phyloP scores from a whole-genome alignment of 2,797 vertebrate genomes.

The Orestias chungarensis region DNA sequence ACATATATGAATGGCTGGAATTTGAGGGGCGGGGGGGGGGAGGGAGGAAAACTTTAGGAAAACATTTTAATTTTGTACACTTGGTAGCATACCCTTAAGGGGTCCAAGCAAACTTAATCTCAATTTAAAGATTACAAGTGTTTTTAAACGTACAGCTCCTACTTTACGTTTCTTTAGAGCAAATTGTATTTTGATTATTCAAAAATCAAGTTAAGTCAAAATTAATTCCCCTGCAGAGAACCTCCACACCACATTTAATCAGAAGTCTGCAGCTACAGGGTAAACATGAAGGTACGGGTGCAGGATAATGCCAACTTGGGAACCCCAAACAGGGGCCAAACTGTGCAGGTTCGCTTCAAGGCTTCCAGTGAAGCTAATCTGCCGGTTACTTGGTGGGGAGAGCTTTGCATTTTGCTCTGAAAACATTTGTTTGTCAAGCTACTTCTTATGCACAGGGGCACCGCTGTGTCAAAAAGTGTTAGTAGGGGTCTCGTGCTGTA shows the following conservation, averaged over 20 bases:
- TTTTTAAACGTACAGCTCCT: neutral
- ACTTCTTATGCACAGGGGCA: neutral
- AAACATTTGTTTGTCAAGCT: neutral
- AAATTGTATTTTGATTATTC: neutral
- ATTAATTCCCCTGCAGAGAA: neutral
- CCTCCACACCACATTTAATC: neutral
- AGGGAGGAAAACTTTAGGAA: no score
- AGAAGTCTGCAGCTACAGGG: neutral
- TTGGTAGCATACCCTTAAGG: no score
- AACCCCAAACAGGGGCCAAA: neutral
- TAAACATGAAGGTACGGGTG: neutral
- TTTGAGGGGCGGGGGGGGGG: no score
- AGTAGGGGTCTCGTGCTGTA: neutral
- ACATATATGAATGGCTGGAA: no score
- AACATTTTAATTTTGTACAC: no score
- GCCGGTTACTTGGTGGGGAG: neutral
- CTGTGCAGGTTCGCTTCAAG: neutral
- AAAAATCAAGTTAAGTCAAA: neutral
- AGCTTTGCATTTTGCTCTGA: conserved; percentile 8
- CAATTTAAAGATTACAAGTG: neutral
- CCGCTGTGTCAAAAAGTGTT: neutral
- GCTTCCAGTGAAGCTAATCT: conserved; percentile 8
- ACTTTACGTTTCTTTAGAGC: neutral
- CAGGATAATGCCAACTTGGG: neutral
- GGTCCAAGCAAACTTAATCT: neutral